Base-by-base conservation (phyloP, 2,113 vertebrate genomes). In the Brachypteracias leptosomus region DNA sequence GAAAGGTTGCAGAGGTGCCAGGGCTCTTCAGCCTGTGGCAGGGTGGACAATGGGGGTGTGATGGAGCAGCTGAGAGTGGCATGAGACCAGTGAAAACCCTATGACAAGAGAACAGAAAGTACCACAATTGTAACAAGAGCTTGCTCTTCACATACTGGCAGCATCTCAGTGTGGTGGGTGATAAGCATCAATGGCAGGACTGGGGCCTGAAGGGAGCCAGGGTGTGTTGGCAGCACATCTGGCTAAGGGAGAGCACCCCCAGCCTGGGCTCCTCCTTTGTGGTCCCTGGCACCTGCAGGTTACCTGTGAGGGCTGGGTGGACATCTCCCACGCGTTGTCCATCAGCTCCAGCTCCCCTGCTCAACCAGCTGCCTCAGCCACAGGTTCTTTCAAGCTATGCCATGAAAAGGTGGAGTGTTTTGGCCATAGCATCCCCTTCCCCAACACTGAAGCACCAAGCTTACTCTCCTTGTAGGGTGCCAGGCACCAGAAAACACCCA, bases 71-170 rank as follows among this genome's bases (percentile, higher is more conserved):
- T 54, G 47, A 59, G 73, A 61, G 61, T 19, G 66, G 24, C 1
- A 1, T 0, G 4, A 38, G 38, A 72, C 29, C 52, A 51, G 61
- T 9, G n/a, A 47, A 76, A 77, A 36, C 22, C 9, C 31, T 0
- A 0, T 8, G 33, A 33, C 29, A 42, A 83, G 84, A 72, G 63
- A 67, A 55, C 52, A 35, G 54, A 86, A 47, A 29, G 55, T 14
- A 25, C 46, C 46, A 16, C 25, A 16, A 3, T 11, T 38, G 63
- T 0, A 0, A 18, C 31, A 73, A 61, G 59, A 84, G 51, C 8
- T 84, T 24, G 44, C 65, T 89, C 54, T 57, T 89, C 17, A 3
- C 2, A 2, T 4, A 2, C 16, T 44, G 68, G 46, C 58, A 70
- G 46, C 57, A 46, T 25, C 25, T 88, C 0, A 0, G 33, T 14